Conservation (phyloP, 2,888 invertebrate genomes). For the Cybosia mesomella region DNA sequence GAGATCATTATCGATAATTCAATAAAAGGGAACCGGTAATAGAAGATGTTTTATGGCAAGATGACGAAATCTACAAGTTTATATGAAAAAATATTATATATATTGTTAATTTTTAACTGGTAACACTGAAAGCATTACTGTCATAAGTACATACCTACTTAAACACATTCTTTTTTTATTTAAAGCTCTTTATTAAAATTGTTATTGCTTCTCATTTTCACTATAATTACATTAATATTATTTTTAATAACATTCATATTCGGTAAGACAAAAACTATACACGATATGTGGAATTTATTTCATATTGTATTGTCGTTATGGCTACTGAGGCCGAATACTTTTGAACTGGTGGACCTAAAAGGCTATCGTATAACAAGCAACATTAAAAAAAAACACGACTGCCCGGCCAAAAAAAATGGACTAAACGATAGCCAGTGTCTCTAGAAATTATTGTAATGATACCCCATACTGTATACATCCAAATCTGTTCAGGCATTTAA, state of each 20-base stretch:
- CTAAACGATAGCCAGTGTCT: too few species aligned
- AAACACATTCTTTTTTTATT: slow-evolving; percentile 10
- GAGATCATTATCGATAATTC: too few species aligned
- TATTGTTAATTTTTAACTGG: background rate
- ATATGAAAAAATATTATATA: background rate
- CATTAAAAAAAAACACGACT: background rate
- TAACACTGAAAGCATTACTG: background rate
- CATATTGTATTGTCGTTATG: slow-evolving; percentile 43
- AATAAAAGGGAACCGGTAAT: background rate
- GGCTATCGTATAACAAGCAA: background rate
- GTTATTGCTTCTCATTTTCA: slow-evolving; percentile 34
- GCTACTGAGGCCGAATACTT: slow-evolving; percentile 41
- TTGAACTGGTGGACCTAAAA: slow-evolving; percentile 22
- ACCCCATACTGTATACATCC: too few species aligned
- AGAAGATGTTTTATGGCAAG: background rate
- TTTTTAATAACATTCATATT: slow-evolving; percentile 52
- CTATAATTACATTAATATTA: slow-evolving; percentile 52
- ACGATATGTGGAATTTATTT: slow-evolving; percentile 31
- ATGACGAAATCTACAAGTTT: background rate
- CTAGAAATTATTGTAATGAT: too few species aligned
- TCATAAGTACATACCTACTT: background rate
- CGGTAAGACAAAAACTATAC: slow-evolving; percentile 28
- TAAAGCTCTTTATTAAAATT: slow-evolving; percentile 13
- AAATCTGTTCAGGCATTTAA: too few species aligned
- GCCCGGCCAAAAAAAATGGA: too few species aligned